phyloP scores from a whole-genome alignment of 2,797 vertebrate genomes.

The Caiman crocodilus region DNA sequence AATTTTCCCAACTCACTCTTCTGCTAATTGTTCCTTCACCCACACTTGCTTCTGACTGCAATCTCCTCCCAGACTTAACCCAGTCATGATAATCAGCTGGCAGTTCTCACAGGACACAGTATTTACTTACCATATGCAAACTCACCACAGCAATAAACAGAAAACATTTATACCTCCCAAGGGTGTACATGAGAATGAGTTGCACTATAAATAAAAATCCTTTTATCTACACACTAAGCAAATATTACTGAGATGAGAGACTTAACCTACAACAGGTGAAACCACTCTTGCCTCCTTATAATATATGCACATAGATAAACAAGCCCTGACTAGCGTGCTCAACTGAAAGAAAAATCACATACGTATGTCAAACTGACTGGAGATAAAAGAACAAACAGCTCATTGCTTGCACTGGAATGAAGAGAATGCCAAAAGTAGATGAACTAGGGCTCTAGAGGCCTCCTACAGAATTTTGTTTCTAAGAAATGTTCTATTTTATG shows the following conservation, averaged over 20 bases:
- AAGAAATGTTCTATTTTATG: neutral
- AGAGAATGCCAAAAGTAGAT: neutral
- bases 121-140: neutral
- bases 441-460: neutral
- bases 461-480: neutral
- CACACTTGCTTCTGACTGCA: neutral
- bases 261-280: neutral
- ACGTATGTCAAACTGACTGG: neutral
- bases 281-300: neutral
- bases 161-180: neutral
- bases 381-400: neutral
- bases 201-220: fast-evolving
- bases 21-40: neutral
- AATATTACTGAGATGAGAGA: neutral
- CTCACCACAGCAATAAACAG: neutral
- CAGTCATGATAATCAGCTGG: too few relatives aligned
- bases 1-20: too few relatives aligned
- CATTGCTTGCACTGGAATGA: neutral
- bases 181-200: neutral
- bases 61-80: neutral
- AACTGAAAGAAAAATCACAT: neutral
- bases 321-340: fast-evolving
- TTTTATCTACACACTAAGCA: neutral
- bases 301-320: neutral
- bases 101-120: neutral